Percentiles rank a stretch among this genome's conserved stretches.
phyloP scores from a whole-genome alignment of 2,888 invertebrate genomes.

The Ichneumoninae sp. region DNA sequence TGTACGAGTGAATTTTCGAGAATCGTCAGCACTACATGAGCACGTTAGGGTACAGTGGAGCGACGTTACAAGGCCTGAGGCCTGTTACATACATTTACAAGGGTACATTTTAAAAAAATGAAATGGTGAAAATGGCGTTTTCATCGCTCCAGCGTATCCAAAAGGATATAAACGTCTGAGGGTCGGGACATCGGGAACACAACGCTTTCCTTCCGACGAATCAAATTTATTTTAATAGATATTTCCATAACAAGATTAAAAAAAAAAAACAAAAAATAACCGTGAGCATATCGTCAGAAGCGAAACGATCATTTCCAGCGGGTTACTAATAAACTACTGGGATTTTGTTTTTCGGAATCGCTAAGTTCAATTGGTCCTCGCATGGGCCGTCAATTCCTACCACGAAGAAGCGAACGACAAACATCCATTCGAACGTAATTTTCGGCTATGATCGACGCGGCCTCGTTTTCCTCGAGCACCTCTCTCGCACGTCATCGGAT shows the following conservation, averaged over 20 bases:
- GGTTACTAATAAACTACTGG: slow-evolving; percentile 69
- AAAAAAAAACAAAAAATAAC: not conserved
- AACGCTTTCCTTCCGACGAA: slow-evolving; percentile 41
- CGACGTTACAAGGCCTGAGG: not conserved
- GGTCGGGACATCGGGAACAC: slow-evolving; percentile 40
- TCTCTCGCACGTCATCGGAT: not conserved
- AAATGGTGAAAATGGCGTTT: not conserved
- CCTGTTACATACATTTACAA: not conserved
- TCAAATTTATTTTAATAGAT: slow-evolving; percentile 7
- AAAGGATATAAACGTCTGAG: slow-evolving; percentile 45
- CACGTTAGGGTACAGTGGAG: slow-evolving; percentile 49
- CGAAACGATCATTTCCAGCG: slow-evolving; percentile 41
- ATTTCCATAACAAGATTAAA: not conserved
- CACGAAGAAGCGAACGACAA: slow-evolving; percentile 79
- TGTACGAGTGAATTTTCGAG: slow-evolving; percentile 51
- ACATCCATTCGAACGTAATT: slow-evolving; percentile 77
- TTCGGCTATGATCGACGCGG: slow-evolving; percentile 37
- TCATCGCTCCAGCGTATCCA: slow-evolving; percentile 31
- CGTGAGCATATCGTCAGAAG: slow-evolving; percentile 48
- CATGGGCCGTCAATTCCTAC: slow-evolving; percentile 77
- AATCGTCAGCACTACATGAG: slow-evolving; percentile 71
- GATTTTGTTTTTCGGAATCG: slow-evolving; percentile 56
- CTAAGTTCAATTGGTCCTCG: slow-evolving; percentile 73
- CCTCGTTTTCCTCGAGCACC: slow-evolving; percentile 37
- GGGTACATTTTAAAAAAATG: not conserved